phyloP scores from a whole-genome alignment of 2,888 invertebrate genomes.

The Empis stercorea region DNA sequence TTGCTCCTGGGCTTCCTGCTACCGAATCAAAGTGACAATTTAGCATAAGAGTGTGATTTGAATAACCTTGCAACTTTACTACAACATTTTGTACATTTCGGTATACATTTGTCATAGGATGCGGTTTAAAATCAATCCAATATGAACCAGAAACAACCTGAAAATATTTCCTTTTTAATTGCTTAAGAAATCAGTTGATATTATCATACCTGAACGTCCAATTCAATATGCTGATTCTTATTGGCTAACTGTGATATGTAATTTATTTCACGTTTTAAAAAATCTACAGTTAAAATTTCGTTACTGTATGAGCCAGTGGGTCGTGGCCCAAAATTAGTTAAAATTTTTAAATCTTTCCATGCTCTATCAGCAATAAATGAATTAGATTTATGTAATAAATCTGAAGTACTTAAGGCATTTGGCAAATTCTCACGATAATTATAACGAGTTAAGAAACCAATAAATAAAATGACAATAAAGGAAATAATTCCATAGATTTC shows the following conservation, averaged over 20 bases:
- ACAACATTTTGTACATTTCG: slow-evolving; percentile 69
- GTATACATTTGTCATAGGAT: slow-evolving; percentile 73
- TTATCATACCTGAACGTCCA: slow-evolving; percentile 49
- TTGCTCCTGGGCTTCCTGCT: slow-evolving; percentile 61
- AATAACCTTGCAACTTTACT: slow-evolving; percentile 51
- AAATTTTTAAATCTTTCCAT: slow-evolving; percentile 47
- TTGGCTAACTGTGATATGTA: slow-evolving; percentile 40
- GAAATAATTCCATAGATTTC: slow-evolving; percentile 19
- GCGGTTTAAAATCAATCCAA: slow-evolving; percentile 54
- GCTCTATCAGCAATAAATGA: slow-evolving; percentile 52
- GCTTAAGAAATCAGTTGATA: no score
- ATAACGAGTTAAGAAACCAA: slow-evolving; percentile 19
- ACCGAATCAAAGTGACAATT: slow-evolving; percentile 91
- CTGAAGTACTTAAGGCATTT: slow-evolving; percentile 18
- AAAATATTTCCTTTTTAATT: not conserved
- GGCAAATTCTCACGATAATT: slow-evolving; percentile 21
- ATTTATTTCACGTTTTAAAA: slow-evolving; percentile 43
- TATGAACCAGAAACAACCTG: slow-evolving; percentile 55
- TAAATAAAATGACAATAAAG: slow-evolving; percentile 14
- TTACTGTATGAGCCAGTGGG: slow-evolving; percentile 67
- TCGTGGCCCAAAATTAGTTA: slow-evolving; percentile 48
- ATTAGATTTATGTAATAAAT: slow-evolving; percentile 19
- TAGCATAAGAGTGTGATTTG: slow-evolving; percentile 51
- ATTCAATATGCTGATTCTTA: slow-evolving; percentile 43
- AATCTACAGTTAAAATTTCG: slow-evolving; percentile 55